A percentile compares a stretch with the other conserved stretches of the same genome.
Conservation (phyloP, 1,140 invertebrate species). For the Drosophila cardini region DNA sequence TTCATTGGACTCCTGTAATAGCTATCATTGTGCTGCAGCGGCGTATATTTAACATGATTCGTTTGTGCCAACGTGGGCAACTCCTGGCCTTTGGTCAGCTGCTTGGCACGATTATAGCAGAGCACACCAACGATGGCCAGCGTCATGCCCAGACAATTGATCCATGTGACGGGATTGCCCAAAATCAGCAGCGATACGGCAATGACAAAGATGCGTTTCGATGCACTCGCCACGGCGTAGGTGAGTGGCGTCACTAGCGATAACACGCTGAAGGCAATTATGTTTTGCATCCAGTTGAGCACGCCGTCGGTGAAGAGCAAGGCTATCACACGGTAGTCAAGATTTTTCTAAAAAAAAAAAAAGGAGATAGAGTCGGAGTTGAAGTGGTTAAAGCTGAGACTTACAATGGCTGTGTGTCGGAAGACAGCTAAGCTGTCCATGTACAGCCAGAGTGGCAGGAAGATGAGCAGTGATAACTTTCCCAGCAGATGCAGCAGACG, state of each 20-base stretch:
- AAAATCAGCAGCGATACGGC: constrained; percentile 94
- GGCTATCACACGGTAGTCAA: constrained; percentile 86
- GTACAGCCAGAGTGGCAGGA: constrained; percentile 94
- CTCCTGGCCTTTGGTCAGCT: constrained; percentile 60
- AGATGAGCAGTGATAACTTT: constrained; percentile 91
- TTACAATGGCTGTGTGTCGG: constrained; percentile 86
- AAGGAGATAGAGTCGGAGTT: not conserved
- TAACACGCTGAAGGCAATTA: constrained; percentile 97
- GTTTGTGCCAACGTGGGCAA: constrained; percentile 55
- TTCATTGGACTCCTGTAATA: constrained; percentile 72
- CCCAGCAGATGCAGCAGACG: constrained; percentile 93
- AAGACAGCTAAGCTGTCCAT: constrained; percentile 89
- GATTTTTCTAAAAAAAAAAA: constrained; percentile 81
- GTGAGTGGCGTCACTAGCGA: constrained; percentile 95
- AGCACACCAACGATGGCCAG: constrained; percentile 96
- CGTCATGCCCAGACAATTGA: constrained; percentile 96
- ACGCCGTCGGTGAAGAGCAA: constrained; percentile 93
- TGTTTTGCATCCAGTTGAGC: constrained; percentile 97
- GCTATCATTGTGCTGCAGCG: constrained; percentile 61
- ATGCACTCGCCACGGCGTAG: constrained; percentile 97
- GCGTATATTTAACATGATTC: constrained; percentile 70
- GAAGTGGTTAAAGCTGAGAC: constrained; percentile 9
- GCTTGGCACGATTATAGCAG: constrained; percentile 90
- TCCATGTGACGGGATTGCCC: constrained; percentile 95
- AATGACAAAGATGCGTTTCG: constrained; percentile 98